phyloP scores from a whole-genome alignment of 2,797 vertebrate genomes.

The Cichlasoma orientale region DNA sequence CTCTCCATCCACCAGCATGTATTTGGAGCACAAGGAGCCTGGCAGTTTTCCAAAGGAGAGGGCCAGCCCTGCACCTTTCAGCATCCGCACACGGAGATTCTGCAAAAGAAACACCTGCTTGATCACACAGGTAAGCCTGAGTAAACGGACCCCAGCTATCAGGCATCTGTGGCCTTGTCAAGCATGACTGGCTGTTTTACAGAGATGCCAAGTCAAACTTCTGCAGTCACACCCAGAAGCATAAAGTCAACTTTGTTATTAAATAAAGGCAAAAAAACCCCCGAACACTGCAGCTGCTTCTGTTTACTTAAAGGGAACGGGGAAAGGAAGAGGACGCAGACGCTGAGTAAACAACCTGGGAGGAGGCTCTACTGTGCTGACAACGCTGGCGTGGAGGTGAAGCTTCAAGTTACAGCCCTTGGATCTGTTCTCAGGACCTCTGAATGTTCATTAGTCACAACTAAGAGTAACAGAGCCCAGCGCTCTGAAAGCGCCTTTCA shows the following conservation, averaged over 20 bases:
- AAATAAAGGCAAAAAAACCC: conserved; percentile 8
- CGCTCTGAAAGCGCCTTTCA: conserved; percentile 65
- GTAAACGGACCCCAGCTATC: conserved; percentile 16
- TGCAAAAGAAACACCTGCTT: conserved; percentile 65
- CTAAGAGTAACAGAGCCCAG: conserved; percentile 59
- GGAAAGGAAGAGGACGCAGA: neutral
- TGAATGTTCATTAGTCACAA: conserved; percentile 61
- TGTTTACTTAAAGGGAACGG: conserved; percentile 59
- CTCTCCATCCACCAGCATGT: conserved; percentile 96
- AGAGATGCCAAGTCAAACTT: conserved; percentile 36
- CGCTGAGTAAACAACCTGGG: conserved; percentile 7
- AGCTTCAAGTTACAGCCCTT: conserved; percentile 48
- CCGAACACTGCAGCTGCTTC: conserved; percentile 15
- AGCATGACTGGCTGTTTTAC: neutral
- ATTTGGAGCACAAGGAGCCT: conserved; percentile 88
- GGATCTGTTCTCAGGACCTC: conserved; percentile 39
- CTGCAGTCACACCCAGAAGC: conserved; percentile 9
- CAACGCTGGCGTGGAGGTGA: neutral
- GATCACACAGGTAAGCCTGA: conserved; percentile 16
- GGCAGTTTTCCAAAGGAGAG: conserved; percentile 88
- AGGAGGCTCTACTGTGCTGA: conserved; percentile 14
- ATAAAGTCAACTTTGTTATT: conserved; percentile 33
- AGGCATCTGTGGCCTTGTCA: neutral
- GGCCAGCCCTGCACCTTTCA: conserved; percentile 88
- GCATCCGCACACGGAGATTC: conserved; percentile 91